Conservation (phyloP, 2,113 vertebrate genomes). For the Catagonus wagneri region DNA sequence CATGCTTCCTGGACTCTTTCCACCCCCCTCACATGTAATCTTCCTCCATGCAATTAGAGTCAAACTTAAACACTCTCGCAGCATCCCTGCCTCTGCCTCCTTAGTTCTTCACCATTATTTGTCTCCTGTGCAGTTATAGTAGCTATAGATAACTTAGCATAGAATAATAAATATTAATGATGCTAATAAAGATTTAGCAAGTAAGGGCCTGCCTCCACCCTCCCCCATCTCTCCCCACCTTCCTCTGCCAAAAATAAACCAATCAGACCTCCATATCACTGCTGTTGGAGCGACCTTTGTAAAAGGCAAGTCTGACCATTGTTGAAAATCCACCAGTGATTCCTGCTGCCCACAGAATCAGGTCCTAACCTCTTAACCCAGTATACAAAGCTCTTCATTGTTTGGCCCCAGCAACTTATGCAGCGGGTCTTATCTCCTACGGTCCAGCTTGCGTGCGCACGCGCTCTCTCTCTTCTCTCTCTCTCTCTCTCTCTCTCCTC, state of each 20-base stretch:
- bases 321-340: conserved; percentile 48
- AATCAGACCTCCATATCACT: background rate
- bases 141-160: conserved; percentile 29
- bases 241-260: conserved; percentile 53
- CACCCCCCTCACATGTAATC: background rate
- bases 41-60: background rate
- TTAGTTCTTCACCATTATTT: conserved; percentile 15
- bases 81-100: background rate
- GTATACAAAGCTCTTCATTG: conserved; percentile 55
- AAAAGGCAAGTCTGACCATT: conserved; percentile 46
- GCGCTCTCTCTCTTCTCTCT: no score
- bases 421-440: conserved; percentile 47
- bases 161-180: conserved; percentile 50
- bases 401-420: conserved; percentile 43
- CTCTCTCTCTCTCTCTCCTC: no score
- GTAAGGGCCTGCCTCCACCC: background rate
- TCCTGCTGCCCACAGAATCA: conserved; percentile 31
- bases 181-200: conserved; percentile 32
- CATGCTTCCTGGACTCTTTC: background rate
- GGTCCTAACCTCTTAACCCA: conserved; percentile 60
- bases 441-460: background rate
- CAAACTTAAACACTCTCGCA: conserved; percentile 13
- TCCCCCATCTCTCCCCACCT: background rate
- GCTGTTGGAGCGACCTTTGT: background rate
- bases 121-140: background rate